Conservation (phyloP, 2,888 invertebrate genomes). For the Stegophylla sp. region DNA sequence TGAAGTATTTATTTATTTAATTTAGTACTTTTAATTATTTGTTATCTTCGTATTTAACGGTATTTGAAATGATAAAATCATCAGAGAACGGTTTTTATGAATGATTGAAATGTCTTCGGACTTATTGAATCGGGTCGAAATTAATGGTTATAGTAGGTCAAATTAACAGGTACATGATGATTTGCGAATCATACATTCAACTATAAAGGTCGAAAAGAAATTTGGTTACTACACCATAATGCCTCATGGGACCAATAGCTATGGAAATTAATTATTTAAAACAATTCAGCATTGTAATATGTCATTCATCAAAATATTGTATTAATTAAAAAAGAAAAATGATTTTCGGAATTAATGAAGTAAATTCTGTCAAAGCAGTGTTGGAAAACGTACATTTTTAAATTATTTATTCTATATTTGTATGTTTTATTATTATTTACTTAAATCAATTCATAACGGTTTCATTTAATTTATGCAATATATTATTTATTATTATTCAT, state of each 20-base stretch:
- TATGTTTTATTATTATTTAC: no score
- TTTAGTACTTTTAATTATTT: neutral
- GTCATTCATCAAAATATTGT: no score
- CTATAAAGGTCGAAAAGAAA: conserved; percentile 36
- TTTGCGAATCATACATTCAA: conserved; percentile 29
- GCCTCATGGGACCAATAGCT: neutral
- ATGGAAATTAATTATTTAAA: conserved; percentile 11
- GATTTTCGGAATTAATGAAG: no score
- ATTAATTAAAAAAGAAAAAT: no score
- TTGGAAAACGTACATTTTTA: no score
- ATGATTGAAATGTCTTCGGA: conserved; percentile 25
- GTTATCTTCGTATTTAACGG: neutral
- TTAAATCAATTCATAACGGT: no score
- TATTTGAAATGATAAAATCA: conserved; percentile 12
- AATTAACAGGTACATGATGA: conserved; percentile 24
- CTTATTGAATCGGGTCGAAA: conserved; percentile 20
- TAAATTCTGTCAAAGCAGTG: no score
- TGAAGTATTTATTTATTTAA: neutral
- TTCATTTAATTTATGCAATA: no score
- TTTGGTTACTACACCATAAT: neutral
- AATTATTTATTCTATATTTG: no score
- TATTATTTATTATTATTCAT: no score
- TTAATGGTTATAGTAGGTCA: conserved; percentile 22
- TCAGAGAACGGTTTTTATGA: neutral
- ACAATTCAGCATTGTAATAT: no score